phyloP scores from a whole-genome alignment of 2,113 vertebrate genomes.

The Pituophis catenifer region DNA sequence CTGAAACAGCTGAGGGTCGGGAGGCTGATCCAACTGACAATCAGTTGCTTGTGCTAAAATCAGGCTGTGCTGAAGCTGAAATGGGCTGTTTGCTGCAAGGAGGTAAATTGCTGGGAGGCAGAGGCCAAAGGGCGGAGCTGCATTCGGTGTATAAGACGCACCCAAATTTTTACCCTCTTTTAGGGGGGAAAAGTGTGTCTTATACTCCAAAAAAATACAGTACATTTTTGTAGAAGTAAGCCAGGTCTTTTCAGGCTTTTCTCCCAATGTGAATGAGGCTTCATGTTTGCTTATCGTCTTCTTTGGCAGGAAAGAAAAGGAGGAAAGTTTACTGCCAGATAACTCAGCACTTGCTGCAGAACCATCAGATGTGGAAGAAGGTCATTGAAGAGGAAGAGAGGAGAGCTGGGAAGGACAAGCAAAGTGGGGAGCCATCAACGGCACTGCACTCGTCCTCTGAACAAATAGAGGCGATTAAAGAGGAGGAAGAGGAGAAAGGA shows the following conservation, averaged over 20 bases:
- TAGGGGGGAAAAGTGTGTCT: no score
- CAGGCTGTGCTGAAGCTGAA: no score
- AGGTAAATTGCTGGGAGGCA: no score
- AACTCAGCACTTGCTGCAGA: constrained; percentile 91
- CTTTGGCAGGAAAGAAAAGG: constrained; percentile 84
- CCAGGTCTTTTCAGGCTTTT: no score
- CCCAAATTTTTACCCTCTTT: no score
- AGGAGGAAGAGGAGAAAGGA: constrained; percentile 87
- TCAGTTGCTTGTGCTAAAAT: no score
- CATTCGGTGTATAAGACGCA: no score
- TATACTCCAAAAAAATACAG: no score
- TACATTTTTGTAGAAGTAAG: not conserved
- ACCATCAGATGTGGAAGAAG: constrained; percentile 98
- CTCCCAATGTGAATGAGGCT: not conserved
- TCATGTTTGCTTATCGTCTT: not conserved
- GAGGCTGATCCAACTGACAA: no score
- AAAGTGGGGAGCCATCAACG: constrained; percentile 59
- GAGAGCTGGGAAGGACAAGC: constrained; percentile 61
- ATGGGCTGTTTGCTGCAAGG: no score
- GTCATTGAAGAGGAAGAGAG: constrained; percentile 85
- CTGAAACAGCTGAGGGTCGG: no score
- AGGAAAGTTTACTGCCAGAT: constrained; percentile 94
- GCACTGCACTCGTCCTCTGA: constrained; percentile 76
- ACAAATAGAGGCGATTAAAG: constrained; percentile 87
- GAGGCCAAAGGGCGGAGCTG: no score